Evolutionary conservation across 2,113 vertebrate species (phyloP).

Genomic region (Pelobates fuscus): DNA sequence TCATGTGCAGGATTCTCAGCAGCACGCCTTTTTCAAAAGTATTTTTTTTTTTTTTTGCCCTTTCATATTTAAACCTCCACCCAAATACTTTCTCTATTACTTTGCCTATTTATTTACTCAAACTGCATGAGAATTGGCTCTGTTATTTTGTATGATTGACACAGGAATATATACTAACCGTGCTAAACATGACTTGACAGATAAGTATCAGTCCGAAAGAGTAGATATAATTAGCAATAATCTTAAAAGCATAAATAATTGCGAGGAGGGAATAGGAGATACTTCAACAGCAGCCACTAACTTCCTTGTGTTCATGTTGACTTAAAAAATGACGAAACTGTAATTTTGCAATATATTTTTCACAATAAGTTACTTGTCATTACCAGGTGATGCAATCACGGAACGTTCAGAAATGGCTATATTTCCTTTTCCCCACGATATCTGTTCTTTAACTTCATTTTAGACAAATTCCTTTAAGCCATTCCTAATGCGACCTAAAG

Average conservation of each 20-base stretch:
- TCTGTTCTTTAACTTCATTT: no score
- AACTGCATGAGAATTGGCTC: slow-evolving; percentile 4
- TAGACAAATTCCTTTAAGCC: no score
- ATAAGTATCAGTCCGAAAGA: background rate
- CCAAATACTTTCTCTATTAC: slow-evolving; percentile 29
- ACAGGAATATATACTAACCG: background rate
- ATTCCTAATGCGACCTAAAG: no score
- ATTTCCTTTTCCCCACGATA: no score
- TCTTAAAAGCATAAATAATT: slow-evolving; percentile 3
- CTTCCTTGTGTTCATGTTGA: no score
- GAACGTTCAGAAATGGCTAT: no score
- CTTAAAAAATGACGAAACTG: no score
- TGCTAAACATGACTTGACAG: slow-evolving; percentile 14
- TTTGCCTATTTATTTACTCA: slow-evolving; percentile 7
- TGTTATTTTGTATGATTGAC: slow-evolving; percentile 14
- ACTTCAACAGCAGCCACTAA: background rate
- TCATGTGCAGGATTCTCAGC: background rate
- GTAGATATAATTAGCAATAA: background rate
- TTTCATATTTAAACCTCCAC: slow-evolving; percentile 22
- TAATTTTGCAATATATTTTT: no score
- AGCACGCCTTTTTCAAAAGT: background rate
- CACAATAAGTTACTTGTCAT: no score
- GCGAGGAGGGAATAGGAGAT: background rate
- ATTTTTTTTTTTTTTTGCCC: background rate
- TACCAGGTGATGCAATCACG: no score